These are phyloP conservation scores for Myotis planiceps DNA, from an alignment of 2,797 vertebrate genomes.

Conservation along the genomic window DNA sequence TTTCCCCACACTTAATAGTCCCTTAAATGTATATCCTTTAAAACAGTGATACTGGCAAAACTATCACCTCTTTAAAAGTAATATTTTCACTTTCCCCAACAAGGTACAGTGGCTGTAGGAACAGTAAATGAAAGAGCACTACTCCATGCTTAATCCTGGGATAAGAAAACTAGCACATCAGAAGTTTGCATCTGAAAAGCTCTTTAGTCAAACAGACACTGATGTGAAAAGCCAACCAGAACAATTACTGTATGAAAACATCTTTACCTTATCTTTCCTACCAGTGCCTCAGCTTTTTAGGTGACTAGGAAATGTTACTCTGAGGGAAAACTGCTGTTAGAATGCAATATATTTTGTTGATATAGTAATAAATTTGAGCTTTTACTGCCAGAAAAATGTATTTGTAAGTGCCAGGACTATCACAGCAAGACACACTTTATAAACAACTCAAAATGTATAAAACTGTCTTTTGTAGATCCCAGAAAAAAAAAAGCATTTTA, in stretches of 20 bases:
- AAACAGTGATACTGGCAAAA: slow-evolving; percentile 78
- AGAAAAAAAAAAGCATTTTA: slow-evolving; percentile 60
- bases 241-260: slow-evolving; percentile 31
- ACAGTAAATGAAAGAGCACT: slow-evolving; percentile 56
- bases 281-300: slow-evolving; percentile 56
- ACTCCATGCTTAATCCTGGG: slow-evolving; percentile 61
- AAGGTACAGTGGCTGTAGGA: slow-evolving; percentile 61
- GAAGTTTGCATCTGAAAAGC: slow-evolving; percentile 32
- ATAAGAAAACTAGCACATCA: background rate
- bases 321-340: slow-evolving; percentile 65
- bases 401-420: slow-evolving; percentile 56
- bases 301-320: slow-evolving; percentile 72
- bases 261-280: slow-evolving; percentile 45
- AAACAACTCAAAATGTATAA: slow-evolving; percentile 75
- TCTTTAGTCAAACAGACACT: slow-evolving; percentile 57
- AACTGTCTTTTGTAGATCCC: slow-evolving; percentile 34
- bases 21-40: slow-evolving; percentile 62
- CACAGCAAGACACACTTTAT: slow-evolving; percentile 61
- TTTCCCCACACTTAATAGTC: slow-evolving; percentile 48
- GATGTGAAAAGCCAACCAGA: slow-evolving; percentile 50
- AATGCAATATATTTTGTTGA: slow-evolving; percentile 71
- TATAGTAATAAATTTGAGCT: slow-evolving; percentile 62
- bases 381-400: background rate
- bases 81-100: slow-evolving; percentile 69
- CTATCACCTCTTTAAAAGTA: slow-evolving; percentile 70